phyloP scores from a whole-genome alignment of 53 echinoderm and acorn worm species.

The Holothuria leucospilota region DNA sequence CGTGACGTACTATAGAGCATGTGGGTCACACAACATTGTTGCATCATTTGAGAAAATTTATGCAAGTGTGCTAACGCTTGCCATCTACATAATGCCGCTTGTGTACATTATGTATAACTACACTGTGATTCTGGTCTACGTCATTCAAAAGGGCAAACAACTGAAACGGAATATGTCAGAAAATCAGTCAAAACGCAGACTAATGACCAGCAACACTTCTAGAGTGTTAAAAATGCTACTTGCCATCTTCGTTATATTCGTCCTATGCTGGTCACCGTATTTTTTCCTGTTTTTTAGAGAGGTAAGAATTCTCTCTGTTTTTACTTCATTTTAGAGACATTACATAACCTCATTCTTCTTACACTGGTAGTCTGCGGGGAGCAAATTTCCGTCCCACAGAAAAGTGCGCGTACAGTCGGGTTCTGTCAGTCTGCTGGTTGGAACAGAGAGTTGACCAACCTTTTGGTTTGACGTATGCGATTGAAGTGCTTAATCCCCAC shows the following conservation, averaged over 20 bases:
- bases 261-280: constrained; percentile 68
- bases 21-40: constrained; percentile 65
- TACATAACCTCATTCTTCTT: too few relatives aligned
- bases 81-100: constrained; percentile 57
- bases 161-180: not conserved
- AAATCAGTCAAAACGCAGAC: not conserved
- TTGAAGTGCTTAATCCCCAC: too few relatives aligned
- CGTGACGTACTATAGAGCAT: constrained; percentile 51
- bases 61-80: constrained; percentile 42
- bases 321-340: too few relatives aligned
- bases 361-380: too few relatives aligned
- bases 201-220: constrained; percentile 7
- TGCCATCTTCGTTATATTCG: constrained; percentile 52
- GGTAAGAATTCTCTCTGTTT: constrained; percentile 39
- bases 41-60: constrained; percentile 61
- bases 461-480: too few relatives aligned
- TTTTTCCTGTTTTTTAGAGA: constrained; percentile 75
- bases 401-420: too few relatives aligned
- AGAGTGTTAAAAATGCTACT: constrained; percentile 71
- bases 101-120: constrained; percentile 62
- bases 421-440: too few relatives aligned
- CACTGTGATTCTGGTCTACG: constrained; percentile 29
- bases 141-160: constrained; percentile 36
- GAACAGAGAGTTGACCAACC: too few relatives aligned
- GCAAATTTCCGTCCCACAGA: too few relatives aligned